Evolutionary conservation across 2,888 invertebrate genomes (phyloP), one percentile per base, ranked within the genome.

Genomic region (Platerodrilus igneus): DNA sequence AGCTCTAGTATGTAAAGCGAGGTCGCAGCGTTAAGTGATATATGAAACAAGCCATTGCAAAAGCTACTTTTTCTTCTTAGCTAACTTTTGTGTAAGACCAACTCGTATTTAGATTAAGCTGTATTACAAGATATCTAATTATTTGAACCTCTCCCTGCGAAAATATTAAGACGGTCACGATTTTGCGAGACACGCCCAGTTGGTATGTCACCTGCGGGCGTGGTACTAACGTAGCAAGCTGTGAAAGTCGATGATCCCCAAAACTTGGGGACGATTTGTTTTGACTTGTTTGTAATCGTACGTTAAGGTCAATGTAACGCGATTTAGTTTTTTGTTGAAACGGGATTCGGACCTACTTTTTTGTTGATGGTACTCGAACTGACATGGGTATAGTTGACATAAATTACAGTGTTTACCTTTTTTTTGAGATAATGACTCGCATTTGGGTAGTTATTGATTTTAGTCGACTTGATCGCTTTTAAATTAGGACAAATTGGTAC

Each of bases 21-120:
- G 21, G 15, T 16, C 15, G 10, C 28, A 33, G 21, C n/a, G n/a
- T n/a, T n/a, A 29, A 29, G 42, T 21, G 28, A 42, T 33, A 37
- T 38, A 37, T 42, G 42, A 37, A 37, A 42, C 33, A 42, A 32
- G 16, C 28, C 27, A 29, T 42, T 42, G 33, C 41, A 37, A 42
- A 42, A 42, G 39, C 33, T 37, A 27, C 28, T 33, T 25, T 36
- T 23, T 31, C 25, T 26, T 40, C 36, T 41, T 42, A 23, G 37
- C 37, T 21, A 42, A 42, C 26, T 22, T 21, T 41, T 37, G 37
- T 41, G 42, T 34, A 37, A 42, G 33, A 28, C 28, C 27, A 17
- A 28, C 27, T 33, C 42, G 33, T 42, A 37, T 37, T 30, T 23
- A 34, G 42, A 33, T 35, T 25, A 30, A 30, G 30, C 37, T 13